Evolutionary conservation across 2,888 invertebrate species (phyloP).

Genomic region (Noctua janthe): DNA sequence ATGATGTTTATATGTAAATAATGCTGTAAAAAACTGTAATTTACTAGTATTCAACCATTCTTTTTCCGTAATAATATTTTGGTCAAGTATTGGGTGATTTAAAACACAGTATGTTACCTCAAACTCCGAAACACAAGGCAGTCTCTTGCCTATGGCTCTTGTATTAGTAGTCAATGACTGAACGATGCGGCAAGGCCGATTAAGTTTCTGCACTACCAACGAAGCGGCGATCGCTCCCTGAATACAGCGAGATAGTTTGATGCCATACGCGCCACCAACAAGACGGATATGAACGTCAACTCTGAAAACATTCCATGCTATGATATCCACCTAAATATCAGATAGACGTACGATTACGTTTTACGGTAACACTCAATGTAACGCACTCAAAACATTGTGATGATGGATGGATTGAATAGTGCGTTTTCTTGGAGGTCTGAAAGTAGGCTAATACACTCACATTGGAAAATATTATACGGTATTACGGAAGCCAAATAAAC

Average conservation of each 20-base stretch:
- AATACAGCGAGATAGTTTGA: slow-evolving; percentile 14
- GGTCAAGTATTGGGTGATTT: background rate
- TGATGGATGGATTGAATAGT: too few relatives aligned
- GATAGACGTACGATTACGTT: too few relatives aligned
- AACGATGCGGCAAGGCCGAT: slow-evolving; percentile 77
- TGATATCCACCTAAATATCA: background rate
- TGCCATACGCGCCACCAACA: slow-evolving; percentile 23
- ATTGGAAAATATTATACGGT: background rate
- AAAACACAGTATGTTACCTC: slow-evolving; percentile 8
- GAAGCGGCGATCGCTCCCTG: slow-evolving; percentile 17
- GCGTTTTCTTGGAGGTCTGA: too few relatives aligned
- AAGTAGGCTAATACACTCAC: background rate
- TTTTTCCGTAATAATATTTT: background rate
- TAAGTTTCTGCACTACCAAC: slow-evolving; percentile 6
- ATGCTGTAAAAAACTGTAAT: background rate
- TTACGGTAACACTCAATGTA: too few relatives aligned
- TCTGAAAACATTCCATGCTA: background rate
- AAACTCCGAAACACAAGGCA: slow-evolving; percentile 69
- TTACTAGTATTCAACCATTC: background rate
- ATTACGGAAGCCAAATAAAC: background rate
- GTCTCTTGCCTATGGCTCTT: slow-evolving; percentile 89
- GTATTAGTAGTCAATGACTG: slow-evolving; percentile 91
- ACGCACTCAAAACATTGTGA: too few relatives aligned
- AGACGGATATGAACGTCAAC: slow-evolving; percentile 16
- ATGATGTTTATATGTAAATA: too few relatives aligned